Evolutionary conservation across 1,140 invertebrate species (phyloP), one percentile per base, ranked within the genome.

Genomic region (Hylyphantes graminicola): DNA sequence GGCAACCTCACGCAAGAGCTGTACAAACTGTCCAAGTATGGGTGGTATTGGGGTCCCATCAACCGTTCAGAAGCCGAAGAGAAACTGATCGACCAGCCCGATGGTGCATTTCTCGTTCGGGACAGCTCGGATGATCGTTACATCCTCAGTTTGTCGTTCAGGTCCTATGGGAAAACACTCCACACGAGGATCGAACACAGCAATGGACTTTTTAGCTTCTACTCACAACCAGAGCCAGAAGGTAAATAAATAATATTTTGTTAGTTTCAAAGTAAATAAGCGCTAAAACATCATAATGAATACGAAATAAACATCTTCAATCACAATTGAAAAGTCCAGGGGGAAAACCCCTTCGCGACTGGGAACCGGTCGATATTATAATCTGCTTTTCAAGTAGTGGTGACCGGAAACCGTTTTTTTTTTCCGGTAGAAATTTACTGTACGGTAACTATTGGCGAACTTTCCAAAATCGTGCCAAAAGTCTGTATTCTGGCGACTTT

Each of bases 91-190:
- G 91, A 92, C 81, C 93, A 94, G 88, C 93, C 93, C 50, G 94
- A 95, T 89, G 94, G 94, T 79, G 92, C 94, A 80, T 95, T 95
- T 89, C 89, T 95, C 63, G 93, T 95, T 9, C 91, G 94, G 19
- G 94, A 95, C 88, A 95, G 94, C 12, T 93, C 93, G 2, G 93
- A 94, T 81, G 92, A 94, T 86, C 91, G 92, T 87, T 93, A 94
- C 88, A 90, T 94, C 61, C 91, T 95, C 64, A 92, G 91, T 50
- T 89, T 95, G 17, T 94, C 93, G 88, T 95, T 95, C 89, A 91
- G 93, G 85, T 94, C 94, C 74, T 92, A 93, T 86, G 94, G 94
- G 15, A 92, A 93, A 86, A 93, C 94, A 6, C 90, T 95, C 19
- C 94, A 95, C 87, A 91, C 93, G 35, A 89, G 93, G 65, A 94